phyloP scores from a whole-genome alignment of 1,140 invertebrate species.

The Drosophila asahinai region DNA sequence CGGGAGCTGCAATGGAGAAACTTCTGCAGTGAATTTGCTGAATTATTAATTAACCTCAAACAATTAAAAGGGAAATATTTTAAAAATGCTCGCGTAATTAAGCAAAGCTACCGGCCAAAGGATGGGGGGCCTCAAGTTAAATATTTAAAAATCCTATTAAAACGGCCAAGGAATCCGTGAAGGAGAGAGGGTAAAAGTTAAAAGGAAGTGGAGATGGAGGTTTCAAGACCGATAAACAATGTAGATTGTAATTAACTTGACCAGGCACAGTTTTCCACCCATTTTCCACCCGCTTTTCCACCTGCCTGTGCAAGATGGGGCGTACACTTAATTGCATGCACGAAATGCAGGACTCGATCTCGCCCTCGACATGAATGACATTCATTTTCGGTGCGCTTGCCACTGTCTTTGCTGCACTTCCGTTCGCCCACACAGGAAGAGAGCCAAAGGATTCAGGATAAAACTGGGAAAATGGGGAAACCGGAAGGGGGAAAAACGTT shows the following conservation, averaged over 20 bases:
- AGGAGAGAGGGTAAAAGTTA: not conserved
- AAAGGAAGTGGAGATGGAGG: conserved; percentile 8
- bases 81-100: conserved; percentile 63
- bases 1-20: conserved; percentile 36
- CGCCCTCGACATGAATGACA: conserved; percentile 70
- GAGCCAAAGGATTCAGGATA: conserved; percentile 62
- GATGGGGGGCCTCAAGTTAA: conserved; percentile 30
- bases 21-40: conserved; percentile 73
- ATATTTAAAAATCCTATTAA: conserved; percentile 64
- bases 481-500: not conserved
- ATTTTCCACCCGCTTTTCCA: not conserved
- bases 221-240: conserved; percentile 70
- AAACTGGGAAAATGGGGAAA: conserved; percentile 11
- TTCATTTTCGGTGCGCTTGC: conserved; percentile 63
- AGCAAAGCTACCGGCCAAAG: conserved; percentile 10
- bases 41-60: conserved; percentile 81
- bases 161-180: conserved; percentile 36
- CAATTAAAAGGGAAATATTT: conserved; percentile 76
- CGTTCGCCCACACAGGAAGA: conserved; percentile 44
- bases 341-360: conserved; percentile 43
- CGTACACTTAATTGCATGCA: conserved; percentile 73
- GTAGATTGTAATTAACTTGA: conserved; percentile 80
- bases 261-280: conserved; percentile 23
- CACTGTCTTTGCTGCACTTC: conserved; percentile 67
- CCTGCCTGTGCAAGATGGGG: not conserved